phyloP scores from a whole-genome alignment of 2,797 vertebrate species.

The Liasis olivaceus region DNA sequence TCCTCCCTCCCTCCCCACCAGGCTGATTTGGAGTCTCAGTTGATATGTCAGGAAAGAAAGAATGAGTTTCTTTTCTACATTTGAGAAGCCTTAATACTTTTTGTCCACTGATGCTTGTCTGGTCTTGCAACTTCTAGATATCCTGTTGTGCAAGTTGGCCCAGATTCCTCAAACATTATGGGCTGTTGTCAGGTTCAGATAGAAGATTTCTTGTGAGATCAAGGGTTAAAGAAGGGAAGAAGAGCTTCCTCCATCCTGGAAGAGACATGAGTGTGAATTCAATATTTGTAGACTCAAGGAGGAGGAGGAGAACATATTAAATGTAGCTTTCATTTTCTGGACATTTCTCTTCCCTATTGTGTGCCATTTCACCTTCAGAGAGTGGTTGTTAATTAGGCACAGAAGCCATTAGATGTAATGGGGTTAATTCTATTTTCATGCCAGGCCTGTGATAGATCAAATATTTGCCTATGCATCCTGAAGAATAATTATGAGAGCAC shows the following conservation, averaged over 20 bases:
- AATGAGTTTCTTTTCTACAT: background rate
- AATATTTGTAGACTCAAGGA: background rate
- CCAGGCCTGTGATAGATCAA: background rate
- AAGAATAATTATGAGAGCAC: background rate
- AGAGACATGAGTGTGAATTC: background rate
- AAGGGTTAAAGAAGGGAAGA: background rate
- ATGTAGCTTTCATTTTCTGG: slow-evolving; percentile 23
- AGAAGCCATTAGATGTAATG: background rate
- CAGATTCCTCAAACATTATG: background rate
- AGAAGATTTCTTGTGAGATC: background rate
- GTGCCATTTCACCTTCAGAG: slow-evolving; percentile 1
- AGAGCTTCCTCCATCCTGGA: background rate
- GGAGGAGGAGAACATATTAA: background rate
- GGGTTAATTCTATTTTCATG: background rate
- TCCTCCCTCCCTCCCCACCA: background rate
- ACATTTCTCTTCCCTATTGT: background rate
- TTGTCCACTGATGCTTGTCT: background rate
- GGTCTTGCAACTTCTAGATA: background rate
- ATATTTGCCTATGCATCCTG: background rate
- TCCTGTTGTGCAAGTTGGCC: too few species aligned
- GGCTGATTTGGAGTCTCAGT: too few species aligned
- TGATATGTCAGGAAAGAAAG: background rate
- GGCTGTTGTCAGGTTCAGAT: background rate
- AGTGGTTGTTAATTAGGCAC: background rate
- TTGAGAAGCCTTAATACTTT: background rate